Percentiles rank a stretch among this genome's conserved stretches.
phyloP scores from a whole-genome alignment of 2,797 vertebrate species.

The Sebastes steindachneri region DNA sequence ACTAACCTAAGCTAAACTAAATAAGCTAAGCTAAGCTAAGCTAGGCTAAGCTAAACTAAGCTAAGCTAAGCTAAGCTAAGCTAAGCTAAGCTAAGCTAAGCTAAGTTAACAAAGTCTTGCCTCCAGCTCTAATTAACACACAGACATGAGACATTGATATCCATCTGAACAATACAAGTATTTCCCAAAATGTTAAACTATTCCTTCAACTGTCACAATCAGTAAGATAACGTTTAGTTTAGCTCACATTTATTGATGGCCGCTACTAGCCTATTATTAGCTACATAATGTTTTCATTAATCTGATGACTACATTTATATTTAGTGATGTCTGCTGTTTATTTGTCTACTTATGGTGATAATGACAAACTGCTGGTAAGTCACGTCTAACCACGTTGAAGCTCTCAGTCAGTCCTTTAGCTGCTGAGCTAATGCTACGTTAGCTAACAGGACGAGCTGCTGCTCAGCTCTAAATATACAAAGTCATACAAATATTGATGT shows the following conservation, averaged over 20 bases:
- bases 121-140: neutral
- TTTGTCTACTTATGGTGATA: neutral
- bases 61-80: too few species aligned
- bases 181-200: neutral
- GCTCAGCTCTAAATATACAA: neutral
- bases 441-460: neutral
- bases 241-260: neutral
- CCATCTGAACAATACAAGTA: neutral
- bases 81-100: too few species aligned
- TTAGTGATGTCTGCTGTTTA: neutral
- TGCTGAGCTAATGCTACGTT: neutral
- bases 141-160: neutral
- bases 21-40: too few species aligned
- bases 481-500: neutral
- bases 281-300: neutral
- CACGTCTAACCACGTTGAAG: neutral
- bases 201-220: neutral
- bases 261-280: neutral
- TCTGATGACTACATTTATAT: neutral
- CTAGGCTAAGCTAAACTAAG: rapidly evolving
- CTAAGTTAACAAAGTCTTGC: neutral
- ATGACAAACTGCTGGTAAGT: neutral
- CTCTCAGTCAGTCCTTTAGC: neutral
- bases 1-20: neutral
- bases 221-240: neutral